Evolutionary conservation across 2,113 vertebrate species (phyloP), one percentile per base, ranked within the genome.

Genomic region (Channa argus): DNA sequence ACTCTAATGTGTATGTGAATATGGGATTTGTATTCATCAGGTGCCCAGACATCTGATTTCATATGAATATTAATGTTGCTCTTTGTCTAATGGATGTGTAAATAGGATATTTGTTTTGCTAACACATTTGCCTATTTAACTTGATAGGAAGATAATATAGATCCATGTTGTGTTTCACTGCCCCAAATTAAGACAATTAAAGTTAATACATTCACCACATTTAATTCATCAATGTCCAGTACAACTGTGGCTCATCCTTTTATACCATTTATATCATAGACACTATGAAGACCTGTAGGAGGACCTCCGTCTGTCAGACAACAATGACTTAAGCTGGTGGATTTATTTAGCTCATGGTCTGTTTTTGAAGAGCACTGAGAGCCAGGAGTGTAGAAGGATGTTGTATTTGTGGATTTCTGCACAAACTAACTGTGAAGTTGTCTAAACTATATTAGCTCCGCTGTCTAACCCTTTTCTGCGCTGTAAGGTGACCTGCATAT

Each of bases 401-500:
- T 0, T 24, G 24, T 24, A 24, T 24, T 24, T 24, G 24, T 24
- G 24, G 24, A n/a, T 65, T 36, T 47, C 45, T 63, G 61, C 62
- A 58, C 54, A 5, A 73, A 37, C 59, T 69, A 70, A 79, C 54
- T 43, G 56, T 62, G 0, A 63, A 52, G 39, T 75, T 71, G 12
- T 51, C 8, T 46, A 59, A 80, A 73, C 44, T n/a, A 58, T 56
- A 77, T 80, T 74, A 36, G 8, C 39, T 14, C 46, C 4, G 8
- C 74, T 6, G 39, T 24, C 37, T 52, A 53, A 82, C 68, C 50
- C 74, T 66, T 44, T 38, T 66, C 13, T 47, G 54, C 0, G 0
- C 47, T 61, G 54, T 39, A 15, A 47, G 44, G 60, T 67, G 72
- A 74, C 64, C 76, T 61, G 69, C 80, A 80, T 71, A 51, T 55